Evolutionary conservation across 2,797 vertebrate genomes (phyloP), one percentile per base, ranked within the genome.

Genomic region (Spinibarbus caldwelli): DNA sequence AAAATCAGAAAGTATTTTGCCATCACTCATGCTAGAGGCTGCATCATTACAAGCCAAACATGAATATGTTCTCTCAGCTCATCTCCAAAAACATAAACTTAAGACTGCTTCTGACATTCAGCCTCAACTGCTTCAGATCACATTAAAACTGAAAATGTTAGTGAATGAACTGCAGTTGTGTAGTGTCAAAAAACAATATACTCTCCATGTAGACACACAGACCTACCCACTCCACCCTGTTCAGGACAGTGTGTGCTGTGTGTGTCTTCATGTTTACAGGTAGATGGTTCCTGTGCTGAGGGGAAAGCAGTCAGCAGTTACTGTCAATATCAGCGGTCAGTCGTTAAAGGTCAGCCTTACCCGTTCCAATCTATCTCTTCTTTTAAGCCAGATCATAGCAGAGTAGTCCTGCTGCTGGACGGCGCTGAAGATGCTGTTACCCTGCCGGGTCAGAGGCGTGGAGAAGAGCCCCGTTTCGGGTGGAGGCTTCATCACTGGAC

Each of bases 391-490:
- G 93, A 97, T 94, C 90, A 93, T 96, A 87, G 94, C 94, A 85
- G 96, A 96, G 93, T 97, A 97, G 91, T 95, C 94, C 91, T 95
- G 95, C 93, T 97, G 97, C 88, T 96, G 96, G 93, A 96, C 91
- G 72, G 92, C 45, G 85, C 94, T 95, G 95, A 93, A 96, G 94
- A 95, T 95, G 95, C 93, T 95, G 90, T 93, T 92, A 89, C 92
- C 96, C 92, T 93, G 90, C 87, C 95, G 93, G 92, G 95, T 86
- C 86, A 95, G 93, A 91, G 92, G 94, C 36, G 76, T 23, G 45
- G 93, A 90, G 47, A 94, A 92, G 8, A 64, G 93, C 38, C 91
- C 92, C 64, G 93, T 89, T 1, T 86, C 88, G 89, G 94, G 92
- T 90, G 91, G 62, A 70, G 36, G 94, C 92, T 95, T 96, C 89